These are phyloP conservation scores for Prenolepis imparis DNA, from an alignment of 2,888 invertebrate genomes.

Conservation along the genomic window DNA sequence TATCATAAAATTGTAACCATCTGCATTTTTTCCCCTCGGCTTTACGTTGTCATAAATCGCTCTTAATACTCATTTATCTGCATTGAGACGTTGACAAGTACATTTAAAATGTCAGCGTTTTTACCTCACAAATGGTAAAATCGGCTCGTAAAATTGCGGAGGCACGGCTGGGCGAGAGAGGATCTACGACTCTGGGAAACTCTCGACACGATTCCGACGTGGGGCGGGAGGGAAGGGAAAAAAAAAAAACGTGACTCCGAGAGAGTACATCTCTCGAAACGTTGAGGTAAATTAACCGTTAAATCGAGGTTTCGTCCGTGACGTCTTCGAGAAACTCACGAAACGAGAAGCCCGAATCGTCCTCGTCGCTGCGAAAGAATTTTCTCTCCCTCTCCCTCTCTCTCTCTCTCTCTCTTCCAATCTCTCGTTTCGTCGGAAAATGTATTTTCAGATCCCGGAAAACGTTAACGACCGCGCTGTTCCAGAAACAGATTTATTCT, in stretches of 20 bases:
- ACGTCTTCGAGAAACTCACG: slow-evolving; percentile 56
- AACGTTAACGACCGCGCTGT: slow-evolving; percentile 56
- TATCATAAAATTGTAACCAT: not conserved
- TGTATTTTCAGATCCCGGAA: slow-evolving; percentile 56
- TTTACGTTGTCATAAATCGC: not conserved
- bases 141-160: slow-evolving; percentile 21
- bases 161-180: slow-evolving; percentile 7
- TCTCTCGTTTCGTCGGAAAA: slow-evolving; percentile 30
- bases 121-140: slow-evolving; percentile 32
- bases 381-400: slow-evolving; percentile 11
- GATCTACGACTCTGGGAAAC: slow-evolving; percentile 41
- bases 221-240: slow-evolving; percentile 2
- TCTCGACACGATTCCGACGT: slow-evolving; percentile 42
- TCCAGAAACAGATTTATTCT: slow-evolving; percentile 58
- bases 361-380: slow-evolving; percentile 37
- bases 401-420: not conserved
- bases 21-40: not conserved
- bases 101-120: slow-evolving; percentile 22
- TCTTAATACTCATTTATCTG: not conserved
- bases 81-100: slow-evolving; percentile 25
- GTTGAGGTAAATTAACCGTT: slow-evolving; percentile 55
- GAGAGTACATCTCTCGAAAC: slow-evolving; percentile 54
- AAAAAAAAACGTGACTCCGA: slow-evolving; percentile 31
- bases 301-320: slow-evolving; percentile 57
- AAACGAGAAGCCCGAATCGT: slow-evolving; percentile 46